Evolutionary conservation across 1,140 invertebrate genomes (phyloP), one percentile per base, ranked within the genome.

Genomic region (Drosophila oshimai): DNA sequence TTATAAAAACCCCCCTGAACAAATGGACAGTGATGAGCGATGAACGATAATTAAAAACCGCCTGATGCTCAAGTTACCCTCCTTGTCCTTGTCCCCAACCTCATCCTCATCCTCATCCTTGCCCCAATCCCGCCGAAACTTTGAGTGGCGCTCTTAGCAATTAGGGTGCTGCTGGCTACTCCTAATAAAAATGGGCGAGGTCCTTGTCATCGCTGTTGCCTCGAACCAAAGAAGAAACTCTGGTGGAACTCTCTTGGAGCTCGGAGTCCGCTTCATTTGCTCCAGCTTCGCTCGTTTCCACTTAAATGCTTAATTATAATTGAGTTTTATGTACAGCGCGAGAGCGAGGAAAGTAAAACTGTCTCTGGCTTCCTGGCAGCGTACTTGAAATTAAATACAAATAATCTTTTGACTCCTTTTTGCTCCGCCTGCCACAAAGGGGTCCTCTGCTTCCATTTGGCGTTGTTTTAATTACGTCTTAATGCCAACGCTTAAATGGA

Each of bases 381-480:
- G 39, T 46, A 74, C 80, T 86, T 79, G 57, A 86, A 86, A 86
- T 87, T 81, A 81, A 86, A 87, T 87, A 86, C 81, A 86, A 86
- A 86, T 86, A 86, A 86, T 86, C 81, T 86, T 87, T 86, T 80
- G 81, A 87, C 81, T 86, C 75, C 65, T 50, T 54, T 37, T 24
- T 36, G 37, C 6, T 33, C 36, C 17, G 1, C 42, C 15, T 22
- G 6, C 22, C 4, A 7, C 15, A 57, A 36, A 49, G 34, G 28
- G 10, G 20, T 24, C 29, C 29, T 53, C 42, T 50, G 53, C 42
- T 53, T 69, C 61, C 64, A 50, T 51, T 80, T 61, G 74, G 79
- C 86, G 80, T 86, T 89, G 76, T 89, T 89, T 89, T 89, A 89
- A 89, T 89, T 89, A 81, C 80, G 80, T 71, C 80, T 89, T 89